These are phyloP conservation scores for Cryptoblepharus egeriae DNA, from an alignment of 2,797 vertebrate species.

Conservation along the genomic window DNA sequence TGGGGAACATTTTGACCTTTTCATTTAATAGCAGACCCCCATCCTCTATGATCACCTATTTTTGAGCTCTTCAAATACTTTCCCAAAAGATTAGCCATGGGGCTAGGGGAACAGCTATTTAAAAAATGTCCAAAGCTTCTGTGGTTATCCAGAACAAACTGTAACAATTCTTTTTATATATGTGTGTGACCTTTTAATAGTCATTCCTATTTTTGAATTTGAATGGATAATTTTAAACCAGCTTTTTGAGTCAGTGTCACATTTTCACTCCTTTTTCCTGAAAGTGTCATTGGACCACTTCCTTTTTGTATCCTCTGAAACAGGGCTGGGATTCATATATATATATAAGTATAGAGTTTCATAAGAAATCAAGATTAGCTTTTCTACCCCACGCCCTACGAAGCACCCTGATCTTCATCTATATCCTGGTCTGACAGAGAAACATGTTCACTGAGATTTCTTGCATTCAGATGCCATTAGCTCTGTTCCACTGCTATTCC, in stretches of 20 bases:
- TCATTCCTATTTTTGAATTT: too few species aligned
- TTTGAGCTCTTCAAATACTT: not conserved
- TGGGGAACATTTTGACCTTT: not conserved
- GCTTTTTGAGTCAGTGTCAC: too few species aligned
- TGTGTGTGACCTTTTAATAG: not conserved
- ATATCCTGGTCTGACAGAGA: conserved; percentile 2
- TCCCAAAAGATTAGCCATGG: not conserved
- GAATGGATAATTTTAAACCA: too few species aligned
- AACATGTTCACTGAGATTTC: not conserved
- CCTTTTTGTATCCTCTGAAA: not conserved
- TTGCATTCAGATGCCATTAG: not conserved
- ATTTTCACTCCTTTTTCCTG: not conserved
- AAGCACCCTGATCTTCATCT: not conserved
- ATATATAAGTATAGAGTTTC: too few species aligned
- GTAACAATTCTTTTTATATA: too few species aligned
- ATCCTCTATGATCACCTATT: not conserved
- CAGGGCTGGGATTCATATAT: not conserved
- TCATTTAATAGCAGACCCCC: not conserved
- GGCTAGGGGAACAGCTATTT: not conserved
- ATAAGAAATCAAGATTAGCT: not conserved
- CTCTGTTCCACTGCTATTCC: not conserved
- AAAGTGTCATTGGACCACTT: not conserved
- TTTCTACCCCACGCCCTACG: not conserved
- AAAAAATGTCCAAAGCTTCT: too few species aligned
- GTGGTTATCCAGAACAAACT: too few species aligned